Conservation (phyloP, 2,113 vertebrate species). For the Galeopterus variegatus region DNA sequence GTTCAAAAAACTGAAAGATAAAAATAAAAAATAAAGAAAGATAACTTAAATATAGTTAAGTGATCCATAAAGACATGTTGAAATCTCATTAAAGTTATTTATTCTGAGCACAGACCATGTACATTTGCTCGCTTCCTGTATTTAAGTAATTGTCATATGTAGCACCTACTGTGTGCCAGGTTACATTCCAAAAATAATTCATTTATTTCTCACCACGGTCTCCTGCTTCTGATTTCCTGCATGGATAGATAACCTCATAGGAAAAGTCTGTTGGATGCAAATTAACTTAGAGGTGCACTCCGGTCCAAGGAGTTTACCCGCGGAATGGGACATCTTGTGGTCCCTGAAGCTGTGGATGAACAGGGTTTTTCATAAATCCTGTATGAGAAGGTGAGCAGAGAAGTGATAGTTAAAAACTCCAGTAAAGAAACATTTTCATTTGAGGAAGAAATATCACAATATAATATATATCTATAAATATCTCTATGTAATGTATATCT, state of each 20-base stretch:
- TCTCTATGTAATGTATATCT: too few species aligned
- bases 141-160: not conserved
- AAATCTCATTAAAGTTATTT: conserved; percentile 19
- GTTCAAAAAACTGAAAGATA: too few species aligned
- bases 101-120: not conserved
- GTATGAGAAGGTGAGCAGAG: not conserved
- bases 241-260: not conserved
- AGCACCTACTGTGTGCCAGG: not conserved
- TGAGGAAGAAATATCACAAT: too few species aligned
- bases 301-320: not conserved
- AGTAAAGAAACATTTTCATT: not conserved
- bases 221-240: not conserved
- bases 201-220: not conserved
- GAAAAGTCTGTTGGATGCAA: not conserved
- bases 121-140: not conserved
- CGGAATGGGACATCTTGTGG: fast-evolving
- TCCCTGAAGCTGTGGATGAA: not conserved
- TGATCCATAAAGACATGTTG: not conserved
- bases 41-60: not conserved
- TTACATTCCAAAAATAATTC: not conserved
- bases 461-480: too few species aligned
- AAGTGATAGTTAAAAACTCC: not conserved
- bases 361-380: not conserved
- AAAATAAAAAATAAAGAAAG: not conserved
- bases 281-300: not conserved